Evolutionary conservation across 2,113 vertebrate species (phyloP), one percentile per base, ranked within the genome.

Genomic region (Nansenia antarctica): DNA sequence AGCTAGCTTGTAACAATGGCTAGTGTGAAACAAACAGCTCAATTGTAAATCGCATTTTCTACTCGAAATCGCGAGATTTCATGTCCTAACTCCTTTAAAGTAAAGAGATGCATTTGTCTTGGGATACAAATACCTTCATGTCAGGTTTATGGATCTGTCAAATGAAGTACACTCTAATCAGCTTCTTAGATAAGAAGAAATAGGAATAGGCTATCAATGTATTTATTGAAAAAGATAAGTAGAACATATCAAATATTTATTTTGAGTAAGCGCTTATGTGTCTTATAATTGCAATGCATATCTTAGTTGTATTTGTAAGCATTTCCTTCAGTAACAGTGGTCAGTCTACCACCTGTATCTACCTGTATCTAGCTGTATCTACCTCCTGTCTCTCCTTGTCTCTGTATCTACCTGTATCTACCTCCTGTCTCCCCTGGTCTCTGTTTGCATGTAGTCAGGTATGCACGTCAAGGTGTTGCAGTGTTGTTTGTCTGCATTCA

Each of bases 371-470:
- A n/a, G 54, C 54, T 15, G 11, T 58, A 15, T 31, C 27, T 29
- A 14, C 37, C 62, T 75, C 39, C 18, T 67, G 29, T 57, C 24
- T 58, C 61, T 58, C 45, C n/a, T 49, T 49, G 18, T 42, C 2
- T 42, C 11, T 1, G 3, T 42, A 9, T 49, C 39, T 42, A 18
- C 39, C 14, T 65, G 58, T 75, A 26, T 15, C 3, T 37, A n/a
- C 9, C 63, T 45, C 74, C 65, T 58, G 18, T n/a, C 65, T 66
- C 70, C 64, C 80, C 80, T 20, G 7, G 4, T 77, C 63, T 65
- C 15, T 58, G 54, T 58, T 31, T 58, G 54, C 54, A 58, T 58
- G 3, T 20, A 49, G 5, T 49, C 29, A n/a, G n/a, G 29, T 9
- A 27, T 30, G 55, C 55, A n/a, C 5, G 55, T 14, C 55, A 58